Evolutionary conservation across 2,113 vertebrate species (phyloP).

Genomic region (Herpailurus yagouaroundi): DNA sequence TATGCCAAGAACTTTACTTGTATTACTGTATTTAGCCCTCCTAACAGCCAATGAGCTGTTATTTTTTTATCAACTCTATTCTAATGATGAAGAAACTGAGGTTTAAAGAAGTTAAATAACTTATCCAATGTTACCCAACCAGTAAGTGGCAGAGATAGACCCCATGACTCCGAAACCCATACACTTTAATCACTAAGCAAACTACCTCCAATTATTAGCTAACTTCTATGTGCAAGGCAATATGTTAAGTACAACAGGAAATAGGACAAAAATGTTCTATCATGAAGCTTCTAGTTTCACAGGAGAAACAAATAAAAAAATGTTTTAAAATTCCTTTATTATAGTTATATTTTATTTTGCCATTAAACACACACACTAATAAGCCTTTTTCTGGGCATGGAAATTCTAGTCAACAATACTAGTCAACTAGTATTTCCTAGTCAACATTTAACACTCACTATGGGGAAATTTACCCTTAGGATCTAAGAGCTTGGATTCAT

Average conservation of each 20-base stretch:
- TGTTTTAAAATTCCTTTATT: slow-evolving; percentile 14
- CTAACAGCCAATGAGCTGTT: background rate
- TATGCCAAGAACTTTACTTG: slow-evolving; percentile 33
- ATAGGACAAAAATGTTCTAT: slow-evolving; percentile 50
- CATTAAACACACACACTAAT: slow-evolving; percentile 5
- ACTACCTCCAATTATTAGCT: background rate
- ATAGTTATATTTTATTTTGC: slow-evolving; percentile 22
- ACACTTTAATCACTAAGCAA: background rate
- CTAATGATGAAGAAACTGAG: background rate
- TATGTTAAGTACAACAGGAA: background rate
- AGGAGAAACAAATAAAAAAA: slow-evolving; percentile 21
- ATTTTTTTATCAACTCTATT: slow-evolving; percentile 48
- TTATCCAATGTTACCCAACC: background rate
- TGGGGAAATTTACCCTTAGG: background rate
- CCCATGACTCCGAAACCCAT: background rate
- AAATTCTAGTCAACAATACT: background rate
- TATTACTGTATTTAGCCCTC: background rate
- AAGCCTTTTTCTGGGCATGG: background rate
- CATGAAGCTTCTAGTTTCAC: slow-evolving; percentile 22
- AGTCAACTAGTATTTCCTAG: background rate
- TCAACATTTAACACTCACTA: background rate
- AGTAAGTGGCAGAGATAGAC: background rate
- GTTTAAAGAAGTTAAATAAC: slow-evolving; percentile 45
- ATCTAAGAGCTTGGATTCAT: background rate
- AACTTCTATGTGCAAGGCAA: background rate